phyloP scores from a whole-genome alignment of 2,888 invertebrate species.

The Sesia apiformis region DNA sequence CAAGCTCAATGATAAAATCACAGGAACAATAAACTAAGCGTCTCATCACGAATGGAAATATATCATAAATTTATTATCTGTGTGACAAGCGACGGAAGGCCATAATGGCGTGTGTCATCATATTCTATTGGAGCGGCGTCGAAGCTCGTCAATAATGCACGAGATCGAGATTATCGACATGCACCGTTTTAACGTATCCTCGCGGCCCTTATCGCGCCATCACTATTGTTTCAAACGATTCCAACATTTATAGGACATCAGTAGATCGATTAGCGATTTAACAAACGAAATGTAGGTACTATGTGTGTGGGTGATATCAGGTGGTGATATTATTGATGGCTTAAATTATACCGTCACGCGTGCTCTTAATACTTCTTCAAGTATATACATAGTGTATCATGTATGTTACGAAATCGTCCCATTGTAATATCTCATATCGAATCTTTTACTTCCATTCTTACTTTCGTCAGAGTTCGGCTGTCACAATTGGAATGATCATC shows the following conservation, averaged over 20 bases:
- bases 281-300: not conserved
- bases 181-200: conserved; percentile 56
- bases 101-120: conserved; percentile 64
- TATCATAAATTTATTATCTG: conserved; percentile 50
- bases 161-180: conserved; percentile 62
- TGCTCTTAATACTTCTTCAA: conserved; percentile 34
- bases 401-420: conserved; percentile 31
- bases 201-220: conserved; percentile 48
- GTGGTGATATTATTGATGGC: conserved; percentile 22
- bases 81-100: conserved; percentile 44
- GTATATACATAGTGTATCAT: conserved; percentile 23
- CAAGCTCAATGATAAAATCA: conserved; percentile 21
- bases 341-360: conserved; percentile 45
- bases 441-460: conserved; percentile 37
- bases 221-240: conserved; percentile 58
- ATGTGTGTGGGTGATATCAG: conserved; percentile 8
- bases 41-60: conserved; percentile 45
- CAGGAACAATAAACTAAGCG: conserved; percentile 36
- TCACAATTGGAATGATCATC: conserved; percentile 42
- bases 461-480: conserved; percentile 37
- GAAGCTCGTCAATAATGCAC: conserved; percentile 62
- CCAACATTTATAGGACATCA: conserved; percentile 41
- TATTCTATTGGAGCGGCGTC: conserved; percentile 53
- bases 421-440: conserved; percentile 42
- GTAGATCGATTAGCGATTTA: conserved; percentile 43